Base-by-base conservation (phyloP, 2,797 vertebrate genomes). In the Fratercula arctica region DNA sequence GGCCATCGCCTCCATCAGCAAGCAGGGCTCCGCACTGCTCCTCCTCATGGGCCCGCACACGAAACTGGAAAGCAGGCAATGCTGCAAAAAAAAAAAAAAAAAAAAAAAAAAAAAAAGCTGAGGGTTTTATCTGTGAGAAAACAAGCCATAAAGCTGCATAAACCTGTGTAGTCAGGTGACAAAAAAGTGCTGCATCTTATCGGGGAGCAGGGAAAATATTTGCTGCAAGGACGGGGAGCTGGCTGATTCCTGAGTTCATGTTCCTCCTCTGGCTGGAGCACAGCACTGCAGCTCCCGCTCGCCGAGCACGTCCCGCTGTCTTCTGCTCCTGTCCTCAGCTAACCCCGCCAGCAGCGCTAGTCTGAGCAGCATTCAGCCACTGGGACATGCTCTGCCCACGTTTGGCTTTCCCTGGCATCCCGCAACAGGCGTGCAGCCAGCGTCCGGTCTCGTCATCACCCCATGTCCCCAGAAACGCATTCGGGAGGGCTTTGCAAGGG, bases 241-340 rank as follows among this genome's bases (percentile, higher is more conserved):
- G 68, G 64, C 75, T 85, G 68, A 95, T 94, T 92, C 28, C 89
- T 84, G 89, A 41, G 90, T 83, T 64, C 85, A 21, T 72, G 89
- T 72, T 97, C 95, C 96, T 94, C 95, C 94, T 93, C 94, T 92
- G 96, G 95, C 85, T 67, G 94, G 76, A 93, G 75, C 29, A 16
- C 93, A 89, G 95, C 96, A 97, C 7, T 97, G 96, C 96, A 96
- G 95, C 87, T 81, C 82, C 39, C 7, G 20, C 48, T 54, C 33
- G 89, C 81, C 66, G 85, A 75, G 89, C 95, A 95, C 96, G 94
- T 96, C 95, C 82, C 16, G 70, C 92, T 53, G 90, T 31, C 84
- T 94, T 68, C 69, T 68, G 66, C 87, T 80, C 56, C 79, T 84
- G 96, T 96, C 96, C 96, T 94, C 91, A 77, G 84, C 87, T 96